phyloP scores from a whole-genome alignment of 2,113 vertebrate genomes.

The Xiphorhynchus elegans region DNA sequence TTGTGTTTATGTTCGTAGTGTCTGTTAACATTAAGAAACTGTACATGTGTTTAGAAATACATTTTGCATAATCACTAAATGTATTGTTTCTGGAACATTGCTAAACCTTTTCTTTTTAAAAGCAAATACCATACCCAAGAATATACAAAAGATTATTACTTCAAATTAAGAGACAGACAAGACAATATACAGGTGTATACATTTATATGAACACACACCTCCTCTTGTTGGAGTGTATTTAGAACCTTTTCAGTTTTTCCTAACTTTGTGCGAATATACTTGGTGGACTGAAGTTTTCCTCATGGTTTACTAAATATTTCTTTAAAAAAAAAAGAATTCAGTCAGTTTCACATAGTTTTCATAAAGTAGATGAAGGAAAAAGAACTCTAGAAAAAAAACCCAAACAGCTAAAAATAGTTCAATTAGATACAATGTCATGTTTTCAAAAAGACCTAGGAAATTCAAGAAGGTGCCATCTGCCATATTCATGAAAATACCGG shows the following conservation, averaged over 20 bases:
- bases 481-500: not conserved
- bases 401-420: not conserved
- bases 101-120: not conserved
- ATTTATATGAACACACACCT: not conserved
- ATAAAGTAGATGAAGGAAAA: not conserved
- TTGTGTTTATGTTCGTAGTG: not conserved
- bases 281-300: not conserved
- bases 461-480: not conserved
- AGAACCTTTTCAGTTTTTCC: not conserved
- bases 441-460: not conserved
- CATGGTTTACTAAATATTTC: not conserved
- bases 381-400: not conserved
- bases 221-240: not conserved
- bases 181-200: not conserved
- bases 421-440: not conserved
- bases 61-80: not conserved
- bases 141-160: not conserved
- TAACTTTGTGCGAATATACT: not conserved
- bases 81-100: not conserved
- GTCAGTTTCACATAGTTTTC: not conserved
- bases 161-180: not conserved
- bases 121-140: not conserved
- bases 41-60: not conserved
- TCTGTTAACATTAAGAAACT: not conserved
- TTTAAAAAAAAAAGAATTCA: not conserved